Evolutionary conservation across 1,140 invertebrate genomes (phyloP), one percentile per base, ranked within the genome.

Genomic region (Phocides pigmalion): DNA sequence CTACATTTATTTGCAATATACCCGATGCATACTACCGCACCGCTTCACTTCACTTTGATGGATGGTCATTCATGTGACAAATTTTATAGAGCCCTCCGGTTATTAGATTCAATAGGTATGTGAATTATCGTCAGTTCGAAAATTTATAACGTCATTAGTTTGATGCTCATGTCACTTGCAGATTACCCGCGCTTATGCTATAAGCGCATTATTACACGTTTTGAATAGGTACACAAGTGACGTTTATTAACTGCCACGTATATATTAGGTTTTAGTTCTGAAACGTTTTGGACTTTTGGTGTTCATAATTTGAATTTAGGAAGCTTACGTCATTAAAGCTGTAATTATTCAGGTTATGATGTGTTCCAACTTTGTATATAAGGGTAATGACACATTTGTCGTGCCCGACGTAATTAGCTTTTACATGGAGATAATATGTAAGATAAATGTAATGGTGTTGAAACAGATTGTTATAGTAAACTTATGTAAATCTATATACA

Each of bases 61-160:
- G 74, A 74, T 79, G 70, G 74, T 70, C 74, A 81, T 75, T 72
- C 79, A 81, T 73, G 79, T 79, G 79, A 81, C 74, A 79, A 81
- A 81, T 81, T 81, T 81, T 79, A 81, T 81, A 74, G 70, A 75
- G 68, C 79, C 70, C 76, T 74, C 68, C 58, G 70, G 71, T 73
- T 73, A 71, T 77, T 73, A 75, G 70, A 72, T 75, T 77, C 64
- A 72, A 80, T 75, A 76, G 54, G 50, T 66, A 63, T 62, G 62
- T 72, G 62, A 72, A 69, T 74, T 69, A 69, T 75, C 64, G 56
- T 62, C 66, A 51, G 50, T 56, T 69, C 65, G 16, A 58, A 75
- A 75, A 74, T 74, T 74, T 74, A 72, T 66, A 69, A 67, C 62
- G 47, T 70, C 51, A 65, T 75, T 75, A 68, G 72, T 75, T 47